Evolutionary conservation across 2,113 vertebrate species (phyloP), one percentile per base, ranked within the genome.

Genomic region (Tachycineta bicolor): DNA sequence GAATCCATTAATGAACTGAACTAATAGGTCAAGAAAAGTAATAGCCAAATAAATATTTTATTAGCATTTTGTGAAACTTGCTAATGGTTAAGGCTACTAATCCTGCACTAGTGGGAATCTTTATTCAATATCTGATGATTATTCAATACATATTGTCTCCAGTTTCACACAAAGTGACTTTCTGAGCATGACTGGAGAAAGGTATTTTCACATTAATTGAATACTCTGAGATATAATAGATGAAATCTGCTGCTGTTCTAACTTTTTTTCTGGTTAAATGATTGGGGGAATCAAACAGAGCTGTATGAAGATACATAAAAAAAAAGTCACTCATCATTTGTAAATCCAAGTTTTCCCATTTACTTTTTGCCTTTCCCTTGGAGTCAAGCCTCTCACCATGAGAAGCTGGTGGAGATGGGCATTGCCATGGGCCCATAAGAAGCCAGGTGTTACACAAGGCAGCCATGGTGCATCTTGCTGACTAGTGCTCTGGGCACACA

Each of bases 11-110:
- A 98, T 97, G 98, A 99, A 96, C 98, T 98, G 98, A 97, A 97
- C 97, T 97, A 87, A 97, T 97, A 98, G 98, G 98, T 98, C 98
- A 98, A 97, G 98, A 98, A 98, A 99, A 99, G 98, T 98, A 99
- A 99, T 98, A 98, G 95, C 63, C 89, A 93, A 95, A 93, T 97
- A 98, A 99, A 99, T 99, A 98, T 98, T 99, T 99, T 98, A 99
- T 99, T 98, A 98, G 98, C 97, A 96, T 98, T 98, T 98, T 98
- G 97, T 98, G 91, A 98, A 98, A 98, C 97, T 96, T 97, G 96
- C 98, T 98, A 98, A 98, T 98, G 97, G 97, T 94, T 97, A 98
- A 98, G 71, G 84, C 95, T 97, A 94, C 91, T 87, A 82, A 90
- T 90, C 87, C 91, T 73, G 60, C 79, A 78, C 67, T 77, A 89